Evolutionary conservation across 2,113 vertebrate genomes (phyloP), one percentile per base, ranked within the genome.

Genomic region (Bos taurus): DNA sequence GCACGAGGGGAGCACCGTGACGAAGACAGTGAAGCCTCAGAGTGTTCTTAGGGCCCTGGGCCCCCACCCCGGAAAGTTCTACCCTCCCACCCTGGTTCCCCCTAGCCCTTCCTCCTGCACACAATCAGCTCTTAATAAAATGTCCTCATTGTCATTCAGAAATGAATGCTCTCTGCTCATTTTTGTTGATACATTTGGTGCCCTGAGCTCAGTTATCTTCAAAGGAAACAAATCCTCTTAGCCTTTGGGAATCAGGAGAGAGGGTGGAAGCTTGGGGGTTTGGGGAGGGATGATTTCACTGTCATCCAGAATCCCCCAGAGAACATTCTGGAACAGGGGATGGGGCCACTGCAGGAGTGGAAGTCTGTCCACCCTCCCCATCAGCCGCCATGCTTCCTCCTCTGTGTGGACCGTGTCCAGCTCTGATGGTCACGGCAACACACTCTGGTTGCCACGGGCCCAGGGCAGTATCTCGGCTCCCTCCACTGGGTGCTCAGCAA

Each of bases 1-100:
- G 1, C 99, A 99, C 60, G 85, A 98, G 3, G 98, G 96, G 3
- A 93, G 13, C 26, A 96, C 78, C 0, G 33, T 97, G 52, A 83
- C 93, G 64, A 96, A 98, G 91, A 97, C 64, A 2, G 25, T 97
- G 81, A 30, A 48, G 6, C 67, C 60, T 40, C 60, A 9, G 30
- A 97, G 4, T 98, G 98, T 52, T 10, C 48, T 3, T 97, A 98
- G 92, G 54, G 7, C 50, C 17, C 26, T 1, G 6, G 16, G 7
- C 25, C 19, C 54, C 40, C 5, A 36, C 7, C 23, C 64, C 36
- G 5, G 19, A 10, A 71, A 25, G 25, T 3, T 33, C 52, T 46
- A 1, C 43, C 88, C 33, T 6, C 19, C 62, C 62, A 54, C 14
- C 14, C 14, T 19, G 17, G 10, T 23, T 46, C 3, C 19, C 17